Evolutionary conservation across 92 coral and sea anemone species (phyloP).

Genomic region (Phenganax stokvisi): DNA sequence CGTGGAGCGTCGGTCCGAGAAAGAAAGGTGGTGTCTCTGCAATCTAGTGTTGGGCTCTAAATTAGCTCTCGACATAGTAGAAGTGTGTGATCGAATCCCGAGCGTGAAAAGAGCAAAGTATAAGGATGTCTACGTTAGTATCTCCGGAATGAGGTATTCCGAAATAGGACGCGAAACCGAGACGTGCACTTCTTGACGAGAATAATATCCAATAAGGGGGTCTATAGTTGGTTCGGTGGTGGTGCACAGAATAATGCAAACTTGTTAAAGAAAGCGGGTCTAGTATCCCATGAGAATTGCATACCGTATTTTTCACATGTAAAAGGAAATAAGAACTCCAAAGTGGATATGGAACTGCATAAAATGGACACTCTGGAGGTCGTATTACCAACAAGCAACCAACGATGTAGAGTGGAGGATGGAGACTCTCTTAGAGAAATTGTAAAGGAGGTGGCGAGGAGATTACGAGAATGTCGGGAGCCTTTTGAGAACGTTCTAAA

Average conservation of each 20-base stretch:
- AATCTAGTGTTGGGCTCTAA: conserved; percentile 35
- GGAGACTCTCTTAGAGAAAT: too few species aligned
- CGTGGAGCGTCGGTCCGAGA: conserved; percentile 20
- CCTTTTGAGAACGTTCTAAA: too few species aligned
- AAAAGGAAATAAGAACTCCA: conserved; percentile 33
- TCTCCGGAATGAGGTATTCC: conserved; percentile 19
- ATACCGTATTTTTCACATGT: neutral
- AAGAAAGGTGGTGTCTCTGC: conserved; percentile 5
- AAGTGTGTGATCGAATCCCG: conserved; percentile 18
- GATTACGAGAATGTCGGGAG: too few species aligned
- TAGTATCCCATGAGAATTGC: conserved; percentile 39
- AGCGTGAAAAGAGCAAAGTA: too few species aligned
- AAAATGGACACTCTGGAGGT: neutral
- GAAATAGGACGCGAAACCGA: conserved; percentile 24
- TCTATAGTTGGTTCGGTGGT: conserved; percentile 14
- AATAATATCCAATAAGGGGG: conserved; percentile 18
- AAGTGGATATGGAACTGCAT: conserved; percentile 45
- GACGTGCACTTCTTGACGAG: conserved; percentile 25
- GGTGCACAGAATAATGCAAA: conserved; percentile 23
- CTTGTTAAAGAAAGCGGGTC: conserved; percentile 35
- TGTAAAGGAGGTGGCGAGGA: too few species aligned
- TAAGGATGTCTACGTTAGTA: too few species aligned
- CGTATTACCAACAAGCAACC: too few species aligned
- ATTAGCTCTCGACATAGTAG: conserved; percentile 26
- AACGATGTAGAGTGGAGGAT: too few species aligned